Evolutionary conservation across 2,113 vertebrate species (phyloP), one percentile per base, ranked within the genome.

Genomic region (Sinosuthora webbiana): DNA sequence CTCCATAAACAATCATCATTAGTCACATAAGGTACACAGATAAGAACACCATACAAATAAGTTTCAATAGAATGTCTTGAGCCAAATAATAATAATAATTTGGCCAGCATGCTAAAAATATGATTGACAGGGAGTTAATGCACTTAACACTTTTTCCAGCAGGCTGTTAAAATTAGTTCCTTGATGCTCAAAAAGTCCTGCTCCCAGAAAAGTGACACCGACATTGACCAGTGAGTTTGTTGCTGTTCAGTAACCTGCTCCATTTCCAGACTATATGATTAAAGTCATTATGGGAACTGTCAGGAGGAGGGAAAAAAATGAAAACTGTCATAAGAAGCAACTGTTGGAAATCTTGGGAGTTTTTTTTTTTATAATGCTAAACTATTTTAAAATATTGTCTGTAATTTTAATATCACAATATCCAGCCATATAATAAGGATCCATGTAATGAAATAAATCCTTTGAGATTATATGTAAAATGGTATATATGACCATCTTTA

Each of bases 1-100:
- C 98, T 98, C 98, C 98, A 98, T 98, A 98, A 98, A 99, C 99
- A 98, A 98, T 98, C 98, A 97, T 98, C 98, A 98, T 98, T 98
- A 98, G 98, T 96, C 96, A 97, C 93, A 98, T 83, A 96, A 92
- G 37, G 97, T 98, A 98, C 97, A 98, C 98, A 98, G 97, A 97
- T 96, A 96, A 97, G 97, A 97, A 97, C 96, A 96, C 98, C 97
- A 97, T 92, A 98, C 97, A 98, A 98, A 97, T 98, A 98, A 97
- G 70, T 98, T 98, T 97, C 98, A 97, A 97, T 97, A 79, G 95
- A 97, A 94, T 95, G 96, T 97, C 98, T 98, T 80, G 53, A 98
- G 98, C 97, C 98, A 98, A 97, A 98, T 97, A 97, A 97, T 96
- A 97, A 89, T 76, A 69, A 95, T 98, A 97, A 98, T 98, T 97